Evolutionary conservation across 2,113 vertebrate genomes (phyloP).

Genomic region (Grammomys dolichurus): DNA sequence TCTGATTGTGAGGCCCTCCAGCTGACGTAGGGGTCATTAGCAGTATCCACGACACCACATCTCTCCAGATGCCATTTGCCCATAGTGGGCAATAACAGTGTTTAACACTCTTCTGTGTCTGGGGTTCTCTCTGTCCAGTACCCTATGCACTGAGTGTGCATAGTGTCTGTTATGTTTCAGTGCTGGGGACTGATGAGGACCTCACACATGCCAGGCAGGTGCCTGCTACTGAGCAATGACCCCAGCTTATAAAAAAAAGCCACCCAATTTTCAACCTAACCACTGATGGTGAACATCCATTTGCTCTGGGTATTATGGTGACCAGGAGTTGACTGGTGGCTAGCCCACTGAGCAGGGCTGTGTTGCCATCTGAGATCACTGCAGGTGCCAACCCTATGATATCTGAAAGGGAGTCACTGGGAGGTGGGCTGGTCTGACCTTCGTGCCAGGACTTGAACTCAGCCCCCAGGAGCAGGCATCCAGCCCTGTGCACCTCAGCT

Average conservation of each 20-base stretch:
- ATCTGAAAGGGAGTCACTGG: conserved; percentile 50
- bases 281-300: too few species aligned
- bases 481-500: not conserved
- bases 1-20: not conserved
- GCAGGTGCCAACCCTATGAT: conserved; percentile 4
- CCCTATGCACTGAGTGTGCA: not conserved
- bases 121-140: not conserved
- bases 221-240: not conserved
- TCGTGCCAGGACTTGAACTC: conserved; percentile 58
- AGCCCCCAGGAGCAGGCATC: not conserved
- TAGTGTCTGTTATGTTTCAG: not conserved
- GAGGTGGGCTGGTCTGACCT: not conserved
- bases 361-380: conserved; percentile 4
- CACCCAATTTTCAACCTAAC: not conserved
- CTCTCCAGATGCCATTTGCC: not conserved
- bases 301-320: not conserved
- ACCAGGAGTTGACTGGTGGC: not conserved
- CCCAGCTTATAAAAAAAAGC: not conserved
- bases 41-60: not conserved
- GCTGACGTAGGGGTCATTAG: not conserved
- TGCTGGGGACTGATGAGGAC: not conserved
- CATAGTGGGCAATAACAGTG: not conserved
- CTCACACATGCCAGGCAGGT: not conserved
- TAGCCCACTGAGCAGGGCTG: not conserved
- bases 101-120: not conserved